These are phyloP conservation scores for Agapostemon virescens DNA, from an alignment of 2,888 invertebrate species.

Conservation along the genomic window DNA sequence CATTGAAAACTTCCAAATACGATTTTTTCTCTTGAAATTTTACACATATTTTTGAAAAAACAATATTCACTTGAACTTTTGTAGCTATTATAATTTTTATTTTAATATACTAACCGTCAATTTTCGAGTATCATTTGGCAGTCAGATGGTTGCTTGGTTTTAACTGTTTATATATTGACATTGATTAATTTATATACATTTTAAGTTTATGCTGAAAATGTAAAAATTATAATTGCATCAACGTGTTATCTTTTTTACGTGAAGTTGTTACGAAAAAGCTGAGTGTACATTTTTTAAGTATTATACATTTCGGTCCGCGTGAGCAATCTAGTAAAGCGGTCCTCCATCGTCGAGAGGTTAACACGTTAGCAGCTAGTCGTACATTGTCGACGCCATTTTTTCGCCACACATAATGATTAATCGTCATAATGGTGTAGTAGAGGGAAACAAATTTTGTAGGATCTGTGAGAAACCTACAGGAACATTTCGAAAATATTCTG, in stretches of 20 bases:
- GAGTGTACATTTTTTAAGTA: neutral
- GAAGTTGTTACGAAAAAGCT: neutral
- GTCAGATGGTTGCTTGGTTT: neutral
- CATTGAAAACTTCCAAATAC: neutral
- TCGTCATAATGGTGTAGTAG: neutral
- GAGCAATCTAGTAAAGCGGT: neutral
- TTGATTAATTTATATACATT: neutral
- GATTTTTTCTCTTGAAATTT: neutral
- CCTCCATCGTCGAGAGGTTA: neutral
- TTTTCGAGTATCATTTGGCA: neutral
- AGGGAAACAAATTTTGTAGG: too few relatives aligned
- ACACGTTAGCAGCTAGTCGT: neutral
- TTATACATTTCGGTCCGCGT: neutral
- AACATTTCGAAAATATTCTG: too few relatives aligned
- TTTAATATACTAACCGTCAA: neutral
- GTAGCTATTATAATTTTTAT: neutral
- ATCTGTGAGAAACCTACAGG: too few relatives aligned
- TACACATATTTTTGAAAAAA: neutral
- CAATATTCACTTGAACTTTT: neutral
- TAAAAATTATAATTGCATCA: neutral
- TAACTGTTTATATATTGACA: neutral
- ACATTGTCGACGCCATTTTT: neutral
- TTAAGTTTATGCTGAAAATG: neutral
- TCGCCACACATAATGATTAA: neutral
- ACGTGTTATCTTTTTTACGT: neutral